Conservation (phyloP, 2,888 invertebrate species). For the Mythimna pallens region DNA sequence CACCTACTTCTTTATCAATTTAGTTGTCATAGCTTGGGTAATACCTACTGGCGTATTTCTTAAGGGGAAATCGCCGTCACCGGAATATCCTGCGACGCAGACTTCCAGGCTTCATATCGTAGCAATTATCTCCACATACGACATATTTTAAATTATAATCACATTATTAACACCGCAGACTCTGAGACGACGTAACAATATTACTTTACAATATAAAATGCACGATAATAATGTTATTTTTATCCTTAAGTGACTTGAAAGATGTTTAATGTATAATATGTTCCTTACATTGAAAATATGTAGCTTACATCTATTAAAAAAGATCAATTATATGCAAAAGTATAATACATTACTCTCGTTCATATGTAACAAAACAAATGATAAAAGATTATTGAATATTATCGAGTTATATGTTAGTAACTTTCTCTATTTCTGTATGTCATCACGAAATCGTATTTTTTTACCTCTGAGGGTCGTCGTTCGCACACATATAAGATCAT, state of each 20-base stretch:
- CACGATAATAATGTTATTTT: conserved; percentile 27
- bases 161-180: conserved; percentile 33
- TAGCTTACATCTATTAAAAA: not conserved
- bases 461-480: conserved; percentile 32
- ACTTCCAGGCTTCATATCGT: conserved; percentile 37
- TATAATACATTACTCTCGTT: conserved; percentile 2
- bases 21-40: conserved; percentile 15
- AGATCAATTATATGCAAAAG: not conserved
- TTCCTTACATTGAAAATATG: conserved; percentile 4
- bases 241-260: conserved; percentile 33
- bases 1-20: conserved; percentile 27
- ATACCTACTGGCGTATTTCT: conserved; percentile 10
- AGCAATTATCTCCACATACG: conserved; percentile 11
- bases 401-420: conserved; percentile 3
- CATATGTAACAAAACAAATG: not conserved
- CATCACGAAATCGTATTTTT: conserved; percentile 28
- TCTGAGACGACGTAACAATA: conserved; percentile 36
- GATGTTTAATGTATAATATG: conserved; percentile 34
- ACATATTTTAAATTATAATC: conserved; percentile 34
- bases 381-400: conserved; percentile 32
- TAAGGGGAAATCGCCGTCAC: not conserved
- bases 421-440: conserved; percentile 12
- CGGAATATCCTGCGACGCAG: conserved; percentile 15
- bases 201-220: conserved; percentile 20
- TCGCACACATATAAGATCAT: conserved; percentile 43